phyloP scores from a whole-genome alignment of 2,797 vertebrate genomes.

The Silurus lanzhouensis region DNA sequence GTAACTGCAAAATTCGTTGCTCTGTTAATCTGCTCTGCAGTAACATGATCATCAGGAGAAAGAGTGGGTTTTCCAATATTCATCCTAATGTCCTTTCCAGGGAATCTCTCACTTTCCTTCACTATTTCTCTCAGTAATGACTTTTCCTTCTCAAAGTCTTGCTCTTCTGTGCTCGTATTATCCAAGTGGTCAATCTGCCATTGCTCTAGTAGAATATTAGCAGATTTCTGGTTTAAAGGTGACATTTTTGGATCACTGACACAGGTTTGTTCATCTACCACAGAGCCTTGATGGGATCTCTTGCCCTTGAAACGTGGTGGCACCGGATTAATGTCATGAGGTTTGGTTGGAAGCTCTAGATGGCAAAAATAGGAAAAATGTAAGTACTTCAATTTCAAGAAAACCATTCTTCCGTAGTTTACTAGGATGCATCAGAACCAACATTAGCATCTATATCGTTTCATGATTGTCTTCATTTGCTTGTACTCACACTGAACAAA shows the following conservation, averaged over 20 bases:
- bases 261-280: constrained; percentile 11
- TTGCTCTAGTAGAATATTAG: not conserved
- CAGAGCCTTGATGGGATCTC: constrained; percentile 1
- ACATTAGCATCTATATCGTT: not conserved
- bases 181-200: constrained; percentile 11
- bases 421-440: not conserved
- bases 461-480: not conserved
- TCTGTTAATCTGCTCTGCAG: not conserved
- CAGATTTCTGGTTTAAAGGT: constrained; percentile 5
- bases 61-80: not conserved
- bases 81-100: not conserved
- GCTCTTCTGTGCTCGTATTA: constrained; percentile 15
- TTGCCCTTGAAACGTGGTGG: constrained; percentile 41
- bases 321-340: constrained; percentile 36
- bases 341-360: constrained; percentile 18
- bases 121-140: not conserved
- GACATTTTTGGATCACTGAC: not conserved
- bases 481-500: not conserved
- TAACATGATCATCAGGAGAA: not conserved
- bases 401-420: not conserved
- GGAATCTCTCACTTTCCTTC: constrained; percentile 11
- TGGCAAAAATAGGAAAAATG: not conserved
- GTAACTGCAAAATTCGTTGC: not conserved
- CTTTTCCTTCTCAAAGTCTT: constrained; percentile 1
- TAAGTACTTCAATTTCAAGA: not conserved